Base-by-base conservation (phyloP, 1,140 invertebrate genomes). In the Eurosta solidaginis region DNA sequence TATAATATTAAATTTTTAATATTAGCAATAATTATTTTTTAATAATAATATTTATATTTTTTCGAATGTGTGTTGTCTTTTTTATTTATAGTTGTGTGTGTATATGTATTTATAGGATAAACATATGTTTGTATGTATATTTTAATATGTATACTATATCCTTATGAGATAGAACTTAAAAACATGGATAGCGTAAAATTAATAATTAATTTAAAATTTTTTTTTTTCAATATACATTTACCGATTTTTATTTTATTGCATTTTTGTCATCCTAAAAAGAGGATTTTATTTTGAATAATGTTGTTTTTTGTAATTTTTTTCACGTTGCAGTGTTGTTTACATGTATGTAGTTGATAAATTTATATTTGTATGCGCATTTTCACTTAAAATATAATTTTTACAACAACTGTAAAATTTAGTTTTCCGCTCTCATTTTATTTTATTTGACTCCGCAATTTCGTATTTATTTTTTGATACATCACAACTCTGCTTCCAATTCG, bases 61-160 rank as follows among this genome's bases (percentile, higher is more conserved):
- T 33, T 52, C 52, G 47, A 52, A 77, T 54, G 17, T 47, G 20
- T 44, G 20, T n/a, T n/a, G n/a, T n/a, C n/a, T n/a, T n/a, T n/a
- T n/a, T n/a, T 77, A 59, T 68, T 9, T 54, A 50, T 76, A 47
- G 22, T 20, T 54, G 50, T 54, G 25, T 63, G n/a, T 5, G 50
- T 54, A 54, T 54, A 54, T 10, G 9, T 54, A 27, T 44, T 25
- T 25, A 25, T 27, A 54, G 22, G 9, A 25, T 54, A 54, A 25
- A 20, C 22, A 54, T 54, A 54, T n/a, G 50, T 54, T 54, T 10
- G 14, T 76, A 47, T 76, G 27, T 76, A 50, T 44, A 47, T 76
- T 12, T 27, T 10, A 10, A 74, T 40, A 27, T 25, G 17, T 74
- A 47, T 47, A 47, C 9, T 47, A 47, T 47, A 17, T 47, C 9